These are phyloP conservation scores for Etheostoma nigrum DNA, from an alignment of 2,797 vertebrate species.

Conservation along the genomic window DNA sequence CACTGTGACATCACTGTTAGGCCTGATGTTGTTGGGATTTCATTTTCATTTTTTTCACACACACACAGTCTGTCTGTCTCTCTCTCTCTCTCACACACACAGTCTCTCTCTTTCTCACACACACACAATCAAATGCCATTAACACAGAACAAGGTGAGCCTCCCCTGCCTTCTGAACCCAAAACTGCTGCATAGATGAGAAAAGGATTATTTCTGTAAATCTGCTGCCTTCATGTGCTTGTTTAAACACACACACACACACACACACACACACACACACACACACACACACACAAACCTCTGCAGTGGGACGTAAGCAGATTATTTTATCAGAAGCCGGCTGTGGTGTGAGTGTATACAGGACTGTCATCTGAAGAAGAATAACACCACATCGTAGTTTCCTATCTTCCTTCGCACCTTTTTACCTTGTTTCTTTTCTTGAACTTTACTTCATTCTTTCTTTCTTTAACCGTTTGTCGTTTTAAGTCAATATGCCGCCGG, in stretches of 20 bases:
- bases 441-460: not conserved
- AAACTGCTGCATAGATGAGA: slow-evolving; percentile 55
- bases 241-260: slow-evolving; percentile 10
- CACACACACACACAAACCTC: slow-evolving; percentile 24
- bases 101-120: too few species aligned
- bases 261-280: slow-evolving; percentile 22
- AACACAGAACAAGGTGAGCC: slow-evolving; percentile 25
- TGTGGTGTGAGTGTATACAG: not conserved
- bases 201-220: slow-evolving; percentile 75
- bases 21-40: not conserved
- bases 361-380: not conserved
- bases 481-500: too few species aligned
- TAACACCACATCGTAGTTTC: not conserved
- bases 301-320: slow-evolving; percentile 47
- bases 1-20: too few species aligned
- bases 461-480: too few species aligned
- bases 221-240: slow-evolving; percentile 41
- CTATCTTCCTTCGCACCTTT: not conserved
- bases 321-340: slow-evolving; percentile 44
- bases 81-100: too few species aligned
- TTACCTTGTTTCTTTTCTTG: too few species aligned
- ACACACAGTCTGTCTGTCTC: not conserved
- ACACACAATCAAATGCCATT: slow-evolving; percentile 9
- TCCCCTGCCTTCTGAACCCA: slow-evolving; percentile 36
- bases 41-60: not conserved